Evolutionary conservation across 2,888 invertebrate species (phyloP), one percentile per base, ranked within the genome.

Genomic region (Siphonodentalium dalli): DNA sequence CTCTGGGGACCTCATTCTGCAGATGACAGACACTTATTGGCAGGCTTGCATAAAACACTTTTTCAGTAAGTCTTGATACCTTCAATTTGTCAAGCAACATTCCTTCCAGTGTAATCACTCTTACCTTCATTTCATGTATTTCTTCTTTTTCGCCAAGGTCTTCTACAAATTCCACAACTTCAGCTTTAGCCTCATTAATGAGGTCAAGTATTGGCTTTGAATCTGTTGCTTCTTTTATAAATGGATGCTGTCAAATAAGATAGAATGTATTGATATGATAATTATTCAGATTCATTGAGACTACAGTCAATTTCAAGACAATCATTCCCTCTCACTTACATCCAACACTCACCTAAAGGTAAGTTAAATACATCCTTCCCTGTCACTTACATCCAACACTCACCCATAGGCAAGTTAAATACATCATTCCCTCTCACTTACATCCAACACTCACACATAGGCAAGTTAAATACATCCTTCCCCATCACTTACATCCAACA

Each of bases 141-240:
- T 76, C 76, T 21, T 72, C 71, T 18, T 79, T 77, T 33, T 75
- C 77, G 29, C 76, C 70, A 1, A 92, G 85, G 74, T 94, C 94
- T 76, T 93, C 93, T 11, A 82, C 78, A 46, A 77, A 78, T 79
- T 96, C 94, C 0, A 93, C 92, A 20, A 98, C 95, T 78, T 99
- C 98, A 2, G 98, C 98, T 76, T 93, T 90, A 83, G 95, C 95
- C 84, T 99, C 99, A 51, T 92, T 86, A 54, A 99, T 86, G 49
- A 99, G 85, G 77, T 95, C 94, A 54, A 92, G 85, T 42, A 99
- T 86, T 0, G 93, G 90, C 79, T 93, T 93, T 15, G 90, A 87
- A 82, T 93, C 92, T 5, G 64, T 71, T 15, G 51, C 61, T 27
- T 89, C 88, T 31, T 68, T 69, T 15, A 98, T 89, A 77, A 98